phyloP scores from a whole-genome alignment of 1,140 invertebrate genomes.

The Eriocheir sinensis region DNA sequence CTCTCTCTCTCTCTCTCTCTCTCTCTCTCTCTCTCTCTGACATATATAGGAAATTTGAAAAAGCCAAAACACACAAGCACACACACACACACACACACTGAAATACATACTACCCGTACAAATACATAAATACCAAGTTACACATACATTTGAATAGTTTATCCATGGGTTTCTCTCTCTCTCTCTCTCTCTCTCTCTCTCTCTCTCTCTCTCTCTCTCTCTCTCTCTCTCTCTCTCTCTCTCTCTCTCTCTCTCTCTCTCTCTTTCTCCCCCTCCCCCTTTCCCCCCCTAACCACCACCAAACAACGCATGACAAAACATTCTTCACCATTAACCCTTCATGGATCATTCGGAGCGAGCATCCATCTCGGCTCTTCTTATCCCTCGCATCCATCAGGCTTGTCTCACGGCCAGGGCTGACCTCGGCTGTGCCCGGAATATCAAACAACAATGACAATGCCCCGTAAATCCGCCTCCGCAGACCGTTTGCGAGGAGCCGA shows the following conservation, averaged over 20 bases:
- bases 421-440: not conserved
- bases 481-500: not conserved
- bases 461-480: constrained; percentile 9
- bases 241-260: not conserved
- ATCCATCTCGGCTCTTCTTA: constrained; percentile 1
- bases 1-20: not conserved
- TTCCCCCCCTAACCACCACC: no score
- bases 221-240: constrained; percentile 22
- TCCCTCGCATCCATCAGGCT: not conserved
- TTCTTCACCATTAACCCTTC: not conserved
- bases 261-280: no score
- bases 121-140: constrained; percentile 34
- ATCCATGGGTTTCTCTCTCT: constrained; percentile 22
- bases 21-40: no score
- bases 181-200: constrained; percentile 10
- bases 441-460: constrained; percentile 24
- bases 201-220: constrained; percentile 1
- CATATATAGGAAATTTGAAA: no score
- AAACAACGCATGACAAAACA: not conserved
- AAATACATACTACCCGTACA: constrained; percentile 16
- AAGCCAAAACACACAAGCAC: no score
- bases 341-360: not conserved
- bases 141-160: constrained; percentile 26
- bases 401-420: not conserved
- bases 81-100: constrained; percentile 44